Evolutionary conservation across 2,888 invertebrate genomes (phyloP).

Genomic region (Callosobruchus maculatus): DNA sequence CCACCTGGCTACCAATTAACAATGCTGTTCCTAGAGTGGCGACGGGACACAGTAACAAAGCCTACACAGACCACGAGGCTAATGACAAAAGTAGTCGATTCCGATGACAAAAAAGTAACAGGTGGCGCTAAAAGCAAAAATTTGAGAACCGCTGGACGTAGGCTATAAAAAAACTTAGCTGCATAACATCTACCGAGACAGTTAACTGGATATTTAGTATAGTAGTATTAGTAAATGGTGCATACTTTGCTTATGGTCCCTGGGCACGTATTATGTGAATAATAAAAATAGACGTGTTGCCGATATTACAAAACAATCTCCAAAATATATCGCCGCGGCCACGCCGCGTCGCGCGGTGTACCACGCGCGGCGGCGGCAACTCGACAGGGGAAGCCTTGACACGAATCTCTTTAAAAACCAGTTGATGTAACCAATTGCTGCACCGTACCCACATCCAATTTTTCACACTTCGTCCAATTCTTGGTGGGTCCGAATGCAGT

Average conservation of each 20-base stretch:
- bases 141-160: too few relatives aligned
- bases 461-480: not conserved
- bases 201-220: too few relatives aligned
- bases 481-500: not conserved
- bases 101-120: too few relatives aligned
- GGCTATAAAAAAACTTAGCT: too few relatives aligned
- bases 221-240: too few relatives aligned
- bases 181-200: too few relatives aligned
- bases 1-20: too few relatives aligned
- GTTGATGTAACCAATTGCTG: not conserved
- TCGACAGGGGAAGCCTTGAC: not conserved
- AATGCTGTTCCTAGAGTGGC: too few relatives aligned
- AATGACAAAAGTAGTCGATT: too few relatives aligned
- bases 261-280: not conserved
- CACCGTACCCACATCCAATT: not conserved
- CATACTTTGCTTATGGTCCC: not conserved
- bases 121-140: too few relatives aligned
- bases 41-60: too few relatives aligned
- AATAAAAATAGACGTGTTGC: constrained; percentile 20
- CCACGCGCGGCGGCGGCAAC: not conserved
- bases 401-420: not conserved
- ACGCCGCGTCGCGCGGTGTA: not conserved
- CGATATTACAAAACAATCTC: constrained; percentile 24
- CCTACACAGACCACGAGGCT: too few relatives aligned
- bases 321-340: constrained; percentile 16